A percentile compares a stretch with the other conserved stretches of the same genome.
These are phyloP conservation scores for Lytechinus variegatus DNA, from an alignment of 35 echinoderm and acorn worm species.

Conservation along the genomic window DNA sequence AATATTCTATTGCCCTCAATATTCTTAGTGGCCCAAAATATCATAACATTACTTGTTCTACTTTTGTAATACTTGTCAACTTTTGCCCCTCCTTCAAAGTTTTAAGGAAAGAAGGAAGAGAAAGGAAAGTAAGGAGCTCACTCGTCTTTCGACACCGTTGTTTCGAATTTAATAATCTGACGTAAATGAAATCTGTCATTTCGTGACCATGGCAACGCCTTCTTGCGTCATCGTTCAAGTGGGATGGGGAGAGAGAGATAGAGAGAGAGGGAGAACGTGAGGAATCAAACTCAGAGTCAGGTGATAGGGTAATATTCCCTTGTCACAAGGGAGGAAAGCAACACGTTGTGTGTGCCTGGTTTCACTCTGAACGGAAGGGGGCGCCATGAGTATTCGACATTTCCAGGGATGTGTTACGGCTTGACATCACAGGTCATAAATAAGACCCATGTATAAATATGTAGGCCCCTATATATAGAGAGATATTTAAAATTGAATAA, in stretches of 20 bases:
- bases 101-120: neutral
- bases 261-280: neutral
- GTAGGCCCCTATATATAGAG: too few species aligned
- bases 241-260: neutral
- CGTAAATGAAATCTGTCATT: slow-evolving; percentile 51
- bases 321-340: neutral
- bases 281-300: neutral
- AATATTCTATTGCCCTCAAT: too few species aligned
- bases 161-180: slow-evolving; percentile 48
- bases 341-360: neutral
- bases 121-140: slow-evolving; percentile 11
- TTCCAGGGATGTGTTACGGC: slow-evolving; percentile 1
- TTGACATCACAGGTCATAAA: neutral
- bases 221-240: slow-evolving; percentile 47
- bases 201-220: slow-evolving; percentile 33
- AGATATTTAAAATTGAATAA: too few species aligned
- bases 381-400: slow-evolving; percentile 28
- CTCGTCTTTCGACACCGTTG: slow-evolving; percentile 36
- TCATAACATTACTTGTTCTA: neutral
- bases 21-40: neutral
- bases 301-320: neutral
- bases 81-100: neutral
- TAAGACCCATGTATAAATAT: too few species aligned
- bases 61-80: neutral
- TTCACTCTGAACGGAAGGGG: slow-evolving; percentile 42